phyloP scores from a whole-genome alignment of 2,888 invertebrate genomes.

The Darwinula stevensoni region DNA sequence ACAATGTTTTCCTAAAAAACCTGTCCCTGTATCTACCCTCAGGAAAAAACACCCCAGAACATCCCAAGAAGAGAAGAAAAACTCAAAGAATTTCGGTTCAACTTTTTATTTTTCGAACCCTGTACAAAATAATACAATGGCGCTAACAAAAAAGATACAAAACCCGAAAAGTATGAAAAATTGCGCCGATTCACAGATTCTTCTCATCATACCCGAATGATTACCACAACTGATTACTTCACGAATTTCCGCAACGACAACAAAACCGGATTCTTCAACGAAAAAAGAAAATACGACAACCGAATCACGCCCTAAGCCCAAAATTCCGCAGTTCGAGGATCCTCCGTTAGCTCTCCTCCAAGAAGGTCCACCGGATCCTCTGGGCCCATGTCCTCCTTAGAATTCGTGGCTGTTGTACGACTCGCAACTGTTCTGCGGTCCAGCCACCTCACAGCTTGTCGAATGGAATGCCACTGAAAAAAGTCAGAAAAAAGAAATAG shows the following conservation, averaged over 20 bases:
- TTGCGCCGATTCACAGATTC: slow-evolving; percentile 2
- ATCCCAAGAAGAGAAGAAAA: slow-evolving; percentile 2
- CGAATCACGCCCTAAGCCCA: slow-evolving; percentile 2
- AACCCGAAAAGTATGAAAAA: slow-evolving; percentile 2
- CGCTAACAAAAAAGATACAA: slow-evolving; percentile 2
- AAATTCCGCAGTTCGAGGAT: slow-evolving; percentile 2
- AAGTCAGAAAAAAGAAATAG: slow-evolving; percentile 2
- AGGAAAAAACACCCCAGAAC: slow-evolving; percentile 2
- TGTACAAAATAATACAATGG: slow-evolving; percentile 2
- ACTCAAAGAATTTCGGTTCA: slow-evolving; percentile 2
- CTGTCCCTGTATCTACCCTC: slow-evolving; percentile 2
- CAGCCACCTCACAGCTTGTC: slow-evolving; percentile 2
- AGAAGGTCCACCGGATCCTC: slow-evolving; percentile 2
- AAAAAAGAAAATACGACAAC: slow-evolving; percentile 2
- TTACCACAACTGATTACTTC: slow-evolving; percentile 2
- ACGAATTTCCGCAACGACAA: slow-evolving; percentile 2
- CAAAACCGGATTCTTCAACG: slow-evolving; percentile 2
- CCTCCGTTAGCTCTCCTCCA: slow-evolving; percentile 2
- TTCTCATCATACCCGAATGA: slow-evolving; percentile 2
- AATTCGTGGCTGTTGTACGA: slow-evolving; percentile 2
- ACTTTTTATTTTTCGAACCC: slow-evolving; percentile 2
- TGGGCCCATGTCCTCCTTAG: slow-evolving; percentile 2
- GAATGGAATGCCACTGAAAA: slow-evolving; percentile 2
- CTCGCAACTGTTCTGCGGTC: slow-evolving; percentile 2
- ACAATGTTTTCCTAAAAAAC: slow-evolving; percentile 1